These are phyloP conservation scores for Phalacrocorax brasilianus DNA, from an alignment of 2,113 vertebrate species.

Conservation along the genomic window DNA sequence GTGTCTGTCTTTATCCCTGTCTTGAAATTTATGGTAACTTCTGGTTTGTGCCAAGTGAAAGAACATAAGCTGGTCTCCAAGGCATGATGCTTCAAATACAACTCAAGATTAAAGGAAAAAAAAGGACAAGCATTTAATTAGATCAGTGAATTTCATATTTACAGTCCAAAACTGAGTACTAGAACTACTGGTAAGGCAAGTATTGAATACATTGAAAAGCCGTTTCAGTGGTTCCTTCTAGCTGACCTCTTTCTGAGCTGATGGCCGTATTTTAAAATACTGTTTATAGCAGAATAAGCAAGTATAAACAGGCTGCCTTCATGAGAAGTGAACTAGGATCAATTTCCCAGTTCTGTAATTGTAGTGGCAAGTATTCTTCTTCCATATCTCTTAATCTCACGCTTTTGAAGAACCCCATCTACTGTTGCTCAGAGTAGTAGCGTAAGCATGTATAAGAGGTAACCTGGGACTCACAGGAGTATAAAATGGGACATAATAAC, in stretches of 20 bases:
- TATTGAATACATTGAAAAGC: background rate
- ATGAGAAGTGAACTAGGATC: background rate
- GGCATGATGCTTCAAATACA: background rate
- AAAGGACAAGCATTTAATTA: background rate
- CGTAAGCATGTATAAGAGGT: background rate
- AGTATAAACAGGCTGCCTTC: background rate
- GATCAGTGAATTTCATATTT: background rate
- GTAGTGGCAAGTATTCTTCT: background rate
- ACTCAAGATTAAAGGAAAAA: background rate
- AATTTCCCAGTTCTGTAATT: background rate
- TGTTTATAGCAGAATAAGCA: background rate
- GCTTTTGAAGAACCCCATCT: background rate
- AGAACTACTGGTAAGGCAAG: background rate
- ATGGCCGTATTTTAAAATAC: rapidly evolving
- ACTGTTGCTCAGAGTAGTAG: background rate
- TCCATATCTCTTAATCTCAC: background rate
- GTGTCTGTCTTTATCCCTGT: background rate
- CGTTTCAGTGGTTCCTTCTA: background rate
- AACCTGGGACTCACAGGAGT: background rate
- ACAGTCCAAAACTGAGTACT: background rate
- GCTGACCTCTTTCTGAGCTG: background rate
- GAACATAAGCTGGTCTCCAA: background rate
- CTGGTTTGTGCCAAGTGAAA: background rate
- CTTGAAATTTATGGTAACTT: background rate
- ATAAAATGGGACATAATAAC: background rate